A percentile compares a stretch with the other conserved stretches of the same genome.
These are phyloP conservation scores for Plutella xylostella DNA, from an alignment of 2,888 invertebrate species.

Conservation along the genomic window DNA sequence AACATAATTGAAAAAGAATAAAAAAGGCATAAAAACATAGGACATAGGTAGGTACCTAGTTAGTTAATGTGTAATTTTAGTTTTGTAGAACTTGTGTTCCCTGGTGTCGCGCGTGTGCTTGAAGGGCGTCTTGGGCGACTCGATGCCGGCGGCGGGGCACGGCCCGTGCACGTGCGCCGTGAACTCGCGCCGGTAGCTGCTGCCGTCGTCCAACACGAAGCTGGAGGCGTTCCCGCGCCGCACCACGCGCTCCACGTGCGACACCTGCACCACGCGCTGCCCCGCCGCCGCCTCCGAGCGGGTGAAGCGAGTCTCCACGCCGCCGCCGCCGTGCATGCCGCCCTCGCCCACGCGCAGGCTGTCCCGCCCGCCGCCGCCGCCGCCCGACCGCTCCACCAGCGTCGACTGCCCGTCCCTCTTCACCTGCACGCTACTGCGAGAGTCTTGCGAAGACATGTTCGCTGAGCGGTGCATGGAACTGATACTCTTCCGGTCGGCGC, in stretches of 20 bases:
- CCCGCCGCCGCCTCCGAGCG: constrained; percentile 56
- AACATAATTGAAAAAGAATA: too few species aligned
- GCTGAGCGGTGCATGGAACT: constrained; percentile 82
- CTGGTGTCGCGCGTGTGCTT: constrained; percentile 88
- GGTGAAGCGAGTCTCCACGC: constrained; percentile 77
- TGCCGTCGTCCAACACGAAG: constrained; percentile 79
- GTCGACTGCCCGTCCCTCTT: constrained; percentile 68
- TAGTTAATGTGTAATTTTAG: constrained; percentile 58
- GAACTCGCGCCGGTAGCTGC: constrained; percentile 83
- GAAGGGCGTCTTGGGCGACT: constrained; percentile 80
- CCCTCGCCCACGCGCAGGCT: constrained; percentile 79
- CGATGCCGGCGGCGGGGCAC: constrained; percentile 84
- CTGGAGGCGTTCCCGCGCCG: constrained; percentile 79
- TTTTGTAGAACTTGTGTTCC: constrained; percentile 85
- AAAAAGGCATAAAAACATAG: constrained; percentile 31
- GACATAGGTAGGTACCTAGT: constrained; percentile 17
- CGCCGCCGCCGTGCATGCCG: constrained; percentile 80
- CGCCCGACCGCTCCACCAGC: constrained; percentile 71
- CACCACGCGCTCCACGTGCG: constrained; percentile 70
- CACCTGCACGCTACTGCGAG: constrained; percentile 44
- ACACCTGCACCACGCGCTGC: constrained; percentile 66
- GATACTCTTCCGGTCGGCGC: constrained; percentile 80
- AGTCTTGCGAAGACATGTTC: constrained; percentile 61
- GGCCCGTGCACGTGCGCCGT: constrained; percentile 78
- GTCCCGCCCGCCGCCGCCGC: constrained; percentile 71